Evolutionary conservation across 2,888 invertebrate genomes (phyloP).

Genomic region (Rhopalosiphum nymphaeae): DNA sequence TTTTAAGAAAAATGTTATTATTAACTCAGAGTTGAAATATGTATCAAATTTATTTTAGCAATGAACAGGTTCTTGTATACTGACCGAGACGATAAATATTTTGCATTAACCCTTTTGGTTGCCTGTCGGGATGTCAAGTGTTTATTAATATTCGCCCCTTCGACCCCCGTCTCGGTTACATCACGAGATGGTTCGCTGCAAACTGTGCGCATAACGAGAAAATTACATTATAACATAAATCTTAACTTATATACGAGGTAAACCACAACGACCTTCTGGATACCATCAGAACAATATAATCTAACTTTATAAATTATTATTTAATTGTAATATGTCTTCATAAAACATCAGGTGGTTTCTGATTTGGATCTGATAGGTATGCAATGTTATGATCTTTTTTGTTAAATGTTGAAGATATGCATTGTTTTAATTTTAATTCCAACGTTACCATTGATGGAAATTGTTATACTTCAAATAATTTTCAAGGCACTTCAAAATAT

Average conservation of each 20-base stretch:
- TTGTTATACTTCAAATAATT: not conserved
- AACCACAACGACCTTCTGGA: slow-evolving; percentile 8
- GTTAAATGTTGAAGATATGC: not conserved
- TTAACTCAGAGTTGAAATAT: not conserved
- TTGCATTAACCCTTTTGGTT: slow-evolving; percentile 17
- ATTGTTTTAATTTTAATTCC: not conserved
- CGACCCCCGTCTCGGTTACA: not conserved
- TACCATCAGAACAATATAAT: not conserved
- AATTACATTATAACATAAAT: slow-evolving; percentile 24
- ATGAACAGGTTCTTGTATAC: not conserved
- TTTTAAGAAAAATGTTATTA: not conserved
- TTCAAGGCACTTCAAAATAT: not conserved
- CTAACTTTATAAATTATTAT: not conserved
- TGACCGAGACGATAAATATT: slow-evolving; percentile 45
- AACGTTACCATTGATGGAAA: not conserved
- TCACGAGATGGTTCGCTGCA: not conserved
- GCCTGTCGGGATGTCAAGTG: not conserved
- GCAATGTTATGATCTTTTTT: not conserved
- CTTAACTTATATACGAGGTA: not conserved
- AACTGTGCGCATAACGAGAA: not conserved
- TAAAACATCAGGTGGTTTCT: not conserved
- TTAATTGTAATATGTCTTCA: not conserved
- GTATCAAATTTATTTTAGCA: not conserved
- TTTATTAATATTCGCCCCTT: slow-evolving; percentile 33
- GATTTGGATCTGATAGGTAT: not conserved